Base-by-base conservation (phyloP, 2,888 invertebrate genomes). In the Coecobrya sp. region DNA sequence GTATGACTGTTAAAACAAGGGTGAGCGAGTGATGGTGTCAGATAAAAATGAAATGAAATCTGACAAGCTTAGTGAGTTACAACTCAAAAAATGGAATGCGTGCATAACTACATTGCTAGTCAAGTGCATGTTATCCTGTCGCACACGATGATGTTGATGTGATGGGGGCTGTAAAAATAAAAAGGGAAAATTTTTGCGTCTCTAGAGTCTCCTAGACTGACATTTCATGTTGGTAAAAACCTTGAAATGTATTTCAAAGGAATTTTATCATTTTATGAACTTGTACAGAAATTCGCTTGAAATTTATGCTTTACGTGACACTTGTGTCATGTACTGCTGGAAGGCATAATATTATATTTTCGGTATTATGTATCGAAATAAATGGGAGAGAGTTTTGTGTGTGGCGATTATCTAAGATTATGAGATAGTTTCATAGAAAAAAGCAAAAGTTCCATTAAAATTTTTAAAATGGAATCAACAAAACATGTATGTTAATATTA, bases 21-120 rank as follows among this genome's bases (percentile, higher is more conserved):
- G 19, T 86, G 86, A 86, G 19, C 73, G 86, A 86, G 30, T 73
- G 85, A 85, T 65, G 86, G 55, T 45, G 86, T 86, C 36, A 86
- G 55, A 86, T 70, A 86, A 86, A 86, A 86, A 49, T 84, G 42
- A 86, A 86, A 49, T 84, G 65, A 70, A 76, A 81, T 55, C 55
- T 81, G 70, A 86, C 36, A 70, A 76, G 36, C 65, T 86, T 86
- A 86, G 11, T 70, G 25, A 7, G 36, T 70, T 27, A 59, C n/a
- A 27, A 65, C 25, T 3, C 19, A 59, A 59, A 27, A 65, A 65
- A 27, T 65, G 27, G 25, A 65, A 27, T 65, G 27, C 11, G 10
- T 27, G 65, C 5, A 25, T 25, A 11, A 65, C 65, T 65, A 7
- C 5, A 65, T 0, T 7, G 25, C 13, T 59, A 25, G 62, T 3